Conservation (phyloP, 2,797 vertebrate species). For the Pterois miles region DNA sequence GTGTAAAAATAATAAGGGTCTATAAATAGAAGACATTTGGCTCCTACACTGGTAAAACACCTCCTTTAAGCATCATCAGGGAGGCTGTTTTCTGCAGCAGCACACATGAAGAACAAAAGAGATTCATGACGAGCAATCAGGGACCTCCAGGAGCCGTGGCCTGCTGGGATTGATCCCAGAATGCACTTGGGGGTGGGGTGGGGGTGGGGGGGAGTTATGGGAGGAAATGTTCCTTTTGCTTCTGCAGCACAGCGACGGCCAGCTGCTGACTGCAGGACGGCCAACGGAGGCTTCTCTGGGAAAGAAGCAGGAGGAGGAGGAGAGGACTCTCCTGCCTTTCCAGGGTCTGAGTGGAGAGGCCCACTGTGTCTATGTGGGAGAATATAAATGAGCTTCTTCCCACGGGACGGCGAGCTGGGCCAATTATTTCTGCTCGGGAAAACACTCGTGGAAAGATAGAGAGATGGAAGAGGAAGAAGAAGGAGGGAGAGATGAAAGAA, state of each 20-base stretch:
- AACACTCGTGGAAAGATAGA: constrained; percentile 50
- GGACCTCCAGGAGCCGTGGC: constrained; percentile 41
- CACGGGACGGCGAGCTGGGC: constrained; percentile 53
- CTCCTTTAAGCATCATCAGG: constrained; percentile 35
- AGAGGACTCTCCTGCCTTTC: not conserved
- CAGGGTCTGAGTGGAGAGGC: constrained; percentile 9
- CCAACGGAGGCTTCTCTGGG: constrained; percentile 31
- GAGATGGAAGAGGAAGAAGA: constrained; percentile 23
- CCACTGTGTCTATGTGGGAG: constrained; percentile 44
- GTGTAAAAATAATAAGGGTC: constrained; percentile 15
- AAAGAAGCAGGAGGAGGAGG: not conserved
- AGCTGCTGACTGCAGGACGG: constrained; percentile 9
- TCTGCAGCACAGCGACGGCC: constrained; percentile 11
- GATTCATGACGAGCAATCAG: constrained; percentile 53
- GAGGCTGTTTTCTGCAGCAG: constrained; percentile 22
- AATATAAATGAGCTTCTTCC: constrained; percentile 68
- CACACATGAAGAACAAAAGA: constrained; percentile 48
- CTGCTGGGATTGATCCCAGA: constrained; percentile 56
- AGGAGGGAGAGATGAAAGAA: constrained; percentile 56
- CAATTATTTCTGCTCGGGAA: constrained; percentile 77
- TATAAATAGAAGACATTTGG: constrained; percentile 34
- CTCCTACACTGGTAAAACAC: not conserved
- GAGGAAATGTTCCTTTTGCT: not conserved
- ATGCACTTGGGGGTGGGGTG: constrained; percentile 17
- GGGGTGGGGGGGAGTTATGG: constrained; percentile 22